Conservation (phyloP, 2,113 vertebrate genomes). For the Oreocharis arfaki region DNA sequence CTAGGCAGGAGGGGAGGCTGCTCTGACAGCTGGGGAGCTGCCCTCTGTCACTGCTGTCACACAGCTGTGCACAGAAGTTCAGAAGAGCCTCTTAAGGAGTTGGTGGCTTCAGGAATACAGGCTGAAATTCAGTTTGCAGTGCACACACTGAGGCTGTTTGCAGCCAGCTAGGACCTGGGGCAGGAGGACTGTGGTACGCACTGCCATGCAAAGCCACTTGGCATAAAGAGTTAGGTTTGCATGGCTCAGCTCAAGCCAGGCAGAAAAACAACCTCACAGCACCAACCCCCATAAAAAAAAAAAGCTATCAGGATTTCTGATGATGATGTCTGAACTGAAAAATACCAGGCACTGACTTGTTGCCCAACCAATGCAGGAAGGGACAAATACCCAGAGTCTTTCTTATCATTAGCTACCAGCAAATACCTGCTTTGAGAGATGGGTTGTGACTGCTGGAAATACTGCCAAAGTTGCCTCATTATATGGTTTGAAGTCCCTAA, state of each 20-base stretch:
- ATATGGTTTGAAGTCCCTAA: not conserved
- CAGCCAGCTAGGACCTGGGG: not conserved
- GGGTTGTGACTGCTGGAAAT: not conserved
- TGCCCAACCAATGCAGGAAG: not conserved
- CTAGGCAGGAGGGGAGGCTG: not conserved
- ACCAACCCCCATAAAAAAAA: not conserved
- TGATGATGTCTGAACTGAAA: not conserved
- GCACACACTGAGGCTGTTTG: not conserved
- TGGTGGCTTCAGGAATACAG: not conserved
- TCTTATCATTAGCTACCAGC: not conserved
- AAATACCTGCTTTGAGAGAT: not conserved
- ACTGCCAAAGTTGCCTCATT: not conserved
- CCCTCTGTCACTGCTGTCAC: not conserved
- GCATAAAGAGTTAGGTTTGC: not conserved
- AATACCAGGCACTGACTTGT: not conserved
- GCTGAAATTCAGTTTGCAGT: not conserved
- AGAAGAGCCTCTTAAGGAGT: not conserved
- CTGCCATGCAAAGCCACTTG: not conserved
- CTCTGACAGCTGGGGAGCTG: not conserved
- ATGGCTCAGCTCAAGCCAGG: not conserved
- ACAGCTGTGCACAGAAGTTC: not conserved
- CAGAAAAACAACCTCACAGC: conserved; percentile 11
- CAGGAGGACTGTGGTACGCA: not conserved
- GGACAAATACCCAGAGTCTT: not conserved
- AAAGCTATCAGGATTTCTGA: not conserved